These are phyloP conservation scores for Cepphus grylle DNA, from an alignment of 2,113 vertebrate genomes.

Conservation along the genomic window DNA sequence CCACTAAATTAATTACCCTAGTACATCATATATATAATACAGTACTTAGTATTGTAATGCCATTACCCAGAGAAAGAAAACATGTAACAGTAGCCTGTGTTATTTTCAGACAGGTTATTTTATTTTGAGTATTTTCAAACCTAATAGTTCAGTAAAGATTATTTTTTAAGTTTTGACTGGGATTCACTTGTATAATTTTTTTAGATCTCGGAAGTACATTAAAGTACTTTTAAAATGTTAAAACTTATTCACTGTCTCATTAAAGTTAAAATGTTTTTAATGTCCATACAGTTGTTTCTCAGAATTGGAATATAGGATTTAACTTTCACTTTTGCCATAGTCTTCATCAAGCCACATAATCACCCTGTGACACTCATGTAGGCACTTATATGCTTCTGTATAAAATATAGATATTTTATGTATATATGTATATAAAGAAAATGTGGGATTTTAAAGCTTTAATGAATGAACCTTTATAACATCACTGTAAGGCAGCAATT, in stretches of 20 bases:
- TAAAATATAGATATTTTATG: background rate
- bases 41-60: background rate
- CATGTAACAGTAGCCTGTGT: background rate
- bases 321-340: background rate
- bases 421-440: background rate
- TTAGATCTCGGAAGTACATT: background rate
- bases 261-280: constrained; percentile 5
- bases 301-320: background rate
- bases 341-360: background rate
- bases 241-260: background rate
- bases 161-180: background rate
- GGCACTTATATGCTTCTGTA: background rate
- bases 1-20: background rate
- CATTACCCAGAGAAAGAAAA: background rate
- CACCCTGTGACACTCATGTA: background rate
- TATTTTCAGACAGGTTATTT: background rate
- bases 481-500: background rate
- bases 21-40: background rate
- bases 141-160: background rate
- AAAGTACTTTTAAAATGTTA: background rate
- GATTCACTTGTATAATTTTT: background rate
- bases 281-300: background rate
- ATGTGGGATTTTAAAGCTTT: background rate
- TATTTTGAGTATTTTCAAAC: background rate
- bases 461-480: background rate